Percentiles rank a stretch among this genome's conserved stretches.
Evolutionary conservation across 2,888 invertebrate genomes (phyloP).

Genomic region (Heteropelma amictum): DNA sequence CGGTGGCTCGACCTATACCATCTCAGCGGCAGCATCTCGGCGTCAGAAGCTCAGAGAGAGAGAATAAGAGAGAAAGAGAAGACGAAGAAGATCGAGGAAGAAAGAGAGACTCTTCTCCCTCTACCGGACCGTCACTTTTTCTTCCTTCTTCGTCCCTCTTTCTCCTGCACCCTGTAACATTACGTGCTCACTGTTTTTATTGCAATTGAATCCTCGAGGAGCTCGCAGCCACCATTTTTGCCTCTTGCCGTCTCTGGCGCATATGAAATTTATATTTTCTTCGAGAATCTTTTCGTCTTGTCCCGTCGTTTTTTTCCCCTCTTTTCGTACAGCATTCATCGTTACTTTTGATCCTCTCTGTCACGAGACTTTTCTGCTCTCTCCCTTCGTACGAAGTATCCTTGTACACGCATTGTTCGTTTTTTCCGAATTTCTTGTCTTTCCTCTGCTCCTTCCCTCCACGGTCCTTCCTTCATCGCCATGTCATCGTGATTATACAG

Average conservation of each 20-base stretch:
- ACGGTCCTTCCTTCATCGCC: constrained; percentile 2
- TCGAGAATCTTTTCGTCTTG: constrained; percentile 41
- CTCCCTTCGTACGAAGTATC: not conserved
- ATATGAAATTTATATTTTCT: constrained; percentile 68
- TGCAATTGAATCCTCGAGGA: constrained; percentile 74
- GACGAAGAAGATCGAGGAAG: not conserved
- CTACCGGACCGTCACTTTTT: constrained; percentile 44
- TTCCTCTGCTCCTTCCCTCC: not conserved
- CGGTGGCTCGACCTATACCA: constrained; percentile 77
- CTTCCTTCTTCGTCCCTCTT: constrained; percentile 26
- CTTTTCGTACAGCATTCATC: not conserved
- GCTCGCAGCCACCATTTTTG: constrained; percentile 52
- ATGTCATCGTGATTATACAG: constrained; percentile 27
- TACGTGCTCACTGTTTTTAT: constrained; percentile 74
- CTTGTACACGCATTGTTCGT: too few species aligned
- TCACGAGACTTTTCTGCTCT: not conserved
- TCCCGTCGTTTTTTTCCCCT: constrained; percentile 31
- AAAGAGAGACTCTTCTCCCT: constrained; percentile 64
- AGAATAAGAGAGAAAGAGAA: constrained; percentile 12
- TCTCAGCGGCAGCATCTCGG: constrained; percentile 57
- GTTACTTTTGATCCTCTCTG: not conserved
- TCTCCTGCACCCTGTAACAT: constrained; percentile 63
- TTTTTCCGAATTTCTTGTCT: not conserved
- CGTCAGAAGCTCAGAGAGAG: constrained; percentile 40
- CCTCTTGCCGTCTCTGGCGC: constrained; percentile 42